phyloP scores from a whole-genome alignment of 2,113 vertebrate species.

The Stigmatopora nigra region DNA sequence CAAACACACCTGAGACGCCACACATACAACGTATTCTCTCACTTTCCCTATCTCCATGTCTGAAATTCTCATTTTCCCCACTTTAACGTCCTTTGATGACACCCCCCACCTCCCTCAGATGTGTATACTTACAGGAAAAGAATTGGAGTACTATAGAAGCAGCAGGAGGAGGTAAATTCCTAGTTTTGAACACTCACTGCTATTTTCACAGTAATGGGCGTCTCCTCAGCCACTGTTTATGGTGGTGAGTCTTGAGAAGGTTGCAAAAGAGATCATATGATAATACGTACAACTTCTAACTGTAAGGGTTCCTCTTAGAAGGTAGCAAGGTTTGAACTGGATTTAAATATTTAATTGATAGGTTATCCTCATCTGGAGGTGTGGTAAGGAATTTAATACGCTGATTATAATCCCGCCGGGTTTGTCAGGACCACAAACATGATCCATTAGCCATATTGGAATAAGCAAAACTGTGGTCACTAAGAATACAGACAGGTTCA shows the following conservation, averaged over 20 bases:
- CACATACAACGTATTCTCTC: constrained; percentile 25
- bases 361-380: too few relatives aligned
- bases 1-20: constrained; percentile 33
- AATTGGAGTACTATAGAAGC: not conserved
- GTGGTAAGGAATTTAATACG: too few relatives aligned
- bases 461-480: too few relatives aligned
- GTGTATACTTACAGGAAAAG: not conserved
- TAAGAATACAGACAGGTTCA: too few relatives aligned
- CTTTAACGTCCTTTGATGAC: constrained; percentile 19
- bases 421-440: too few relatives aligned
- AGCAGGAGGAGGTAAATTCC: constrained; percentile 8
- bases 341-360: too few relatives aligned
- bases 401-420: too few relatives aligned
- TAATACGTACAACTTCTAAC: constrained; percentile 3
- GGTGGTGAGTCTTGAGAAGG: not conserved
- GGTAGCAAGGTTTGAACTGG: not conserved
- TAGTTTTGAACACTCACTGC: constrained; percentile 11
- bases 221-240: constrained; percentile 24
- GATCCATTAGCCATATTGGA: too few relatives aligned
- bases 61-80: not conserved
- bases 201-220: constrained; percentile 9
- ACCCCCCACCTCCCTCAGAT: constrained; percentile 14
- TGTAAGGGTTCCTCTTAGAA: constrained; percentile 3
- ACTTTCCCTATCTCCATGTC: not conserved
- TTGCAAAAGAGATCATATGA: constrained; percentile 11